phyloP scores from a whole-genome alignment of 2,113 vertebrate species.

The Hydrochoerus hydrochaeris region DNA sequence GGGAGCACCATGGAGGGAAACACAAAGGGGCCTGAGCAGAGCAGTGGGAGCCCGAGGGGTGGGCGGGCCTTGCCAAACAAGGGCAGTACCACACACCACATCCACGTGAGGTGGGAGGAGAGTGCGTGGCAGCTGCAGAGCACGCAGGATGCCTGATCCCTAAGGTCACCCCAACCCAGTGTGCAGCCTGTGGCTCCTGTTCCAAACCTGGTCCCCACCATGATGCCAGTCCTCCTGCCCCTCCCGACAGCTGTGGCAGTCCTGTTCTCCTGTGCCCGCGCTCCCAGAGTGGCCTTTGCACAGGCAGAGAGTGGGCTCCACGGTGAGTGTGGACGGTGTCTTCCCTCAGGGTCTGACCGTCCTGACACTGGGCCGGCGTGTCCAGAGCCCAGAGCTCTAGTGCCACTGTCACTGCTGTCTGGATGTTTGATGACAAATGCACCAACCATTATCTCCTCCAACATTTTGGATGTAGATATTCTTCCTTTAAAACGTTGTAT shows the following conservation, averaged over 20 bases:
- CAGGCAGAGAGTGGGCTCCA: neutral
- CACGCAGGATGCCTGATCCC: neutral
- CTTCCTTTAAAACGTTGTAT: neutral
- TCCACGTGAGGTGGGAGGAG: no score
- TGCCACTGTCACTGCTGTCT: neutral
- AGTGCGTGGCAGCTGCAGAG: neutral
- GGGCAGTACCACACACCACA: neutral
- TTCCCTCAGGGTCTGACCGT: neutral
- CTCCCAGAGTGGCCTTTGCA: neutral
- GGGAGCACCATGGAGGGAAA: neutral
- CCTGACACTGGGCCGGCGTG: neutral
- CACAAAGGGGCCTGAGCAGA: neutral
- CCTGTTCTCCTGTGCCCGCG: neutral
- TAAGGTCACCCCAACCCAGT: neutral
- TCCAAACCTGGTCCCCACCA: neutral
- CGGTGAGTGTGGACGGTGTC: neutral
- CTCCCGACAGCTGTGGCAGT: neutral
- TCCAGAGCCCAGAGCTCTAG: neutral
- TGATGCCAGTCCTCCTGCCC: no score
- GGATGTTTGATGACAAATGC: neutral
- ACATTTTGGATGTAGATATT: neutral
- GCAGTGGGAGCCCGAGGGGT: neutral
- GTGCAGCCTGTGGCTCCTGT: neutral
- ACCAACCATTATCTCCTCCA: neutral
- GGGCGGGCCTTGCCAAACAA: neutral